Conservation (phyloP, 2,888 invertebrate genomes). For the Metallyticus violacea region DNA sequence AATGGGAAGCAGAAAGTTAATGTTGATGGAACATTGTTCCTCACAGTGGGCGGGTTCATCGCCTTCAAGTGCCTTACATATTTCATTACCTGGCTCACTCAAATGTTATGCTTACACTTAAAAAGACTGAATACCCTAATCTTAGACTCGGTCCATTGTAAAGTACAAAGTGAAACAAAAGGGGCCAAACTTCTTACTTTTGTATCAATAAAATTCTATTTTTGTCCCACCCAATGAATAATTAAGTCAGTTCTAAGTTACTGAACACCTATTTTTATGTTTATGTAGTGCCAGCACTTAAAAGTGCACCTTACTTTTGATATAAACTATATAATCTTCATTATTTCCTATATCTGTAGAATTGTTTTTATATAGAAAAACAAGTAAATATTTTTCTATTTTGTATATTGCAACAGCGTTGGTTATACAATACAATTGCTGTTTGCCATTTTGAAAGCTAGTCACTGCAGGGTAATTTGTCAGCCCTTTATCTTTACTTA, state of each 20-base stretch:
- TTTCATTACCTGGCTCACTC: neutral
- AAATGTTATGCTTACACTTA: neutral
- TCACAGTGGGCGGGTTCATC: neutral
- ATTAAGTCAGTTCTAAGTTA: neutral
- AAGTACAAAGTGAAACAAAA: neutral
- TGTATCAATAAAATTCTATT: neutral
- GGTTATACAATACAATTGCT: neutral
- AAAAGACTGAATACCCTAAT: neutral
- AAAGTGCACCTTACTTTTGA: neutral
- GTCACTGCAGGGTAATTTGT: conserved; percentile 25
- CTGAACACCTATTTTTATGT: neutral
- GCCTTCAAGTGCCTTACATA: neutral
- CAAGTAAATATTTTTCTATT: conserved; percentile 6
- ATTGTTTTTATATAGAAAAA: conserved; percentile 13
- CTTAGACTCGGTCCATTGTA: neutral
- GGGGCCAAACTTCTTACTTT: neutral
- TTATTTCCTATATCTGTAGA: conserved; percentile 24
- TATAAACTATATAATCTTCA: neutral
- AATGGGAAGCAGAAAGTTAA: neutral
- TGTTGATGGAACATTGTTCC: neutral
- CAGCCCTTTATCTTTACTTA: neutral
- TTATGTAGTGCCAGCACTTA: neutral
- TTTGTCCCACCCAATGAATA: neutral
- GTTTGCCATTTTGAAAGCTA: conserved; percentile 30
- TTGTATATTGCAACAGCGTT: conserved; percentile 14